Conservation (phyloP, 2,888 invertebrate genomes). For the Cybosia mesomella region DNA sequence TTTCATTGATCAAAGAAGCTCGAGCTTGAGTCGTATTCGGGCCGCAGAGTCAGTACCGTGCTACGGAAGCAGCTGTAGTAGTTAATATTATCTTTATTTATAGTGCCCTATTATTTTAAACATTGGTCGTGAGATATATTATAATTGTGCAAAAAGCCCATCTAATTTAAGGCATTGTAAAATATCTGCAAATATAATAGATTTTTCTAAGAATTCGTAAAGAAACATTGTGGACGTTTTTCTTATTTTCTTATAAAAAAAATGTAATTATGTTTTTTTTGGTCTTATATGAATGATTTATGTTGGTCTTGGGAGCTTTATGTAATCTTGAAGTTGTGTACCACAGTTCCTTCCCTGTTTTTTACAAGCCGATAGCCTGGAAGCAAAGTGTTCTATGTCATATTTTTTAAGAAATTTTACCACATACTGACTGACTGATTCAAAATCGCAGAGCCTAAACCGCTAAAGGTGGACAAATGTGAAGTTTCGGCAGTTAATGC, state of each 20-base stretch:
- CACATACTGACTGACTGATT: too few species aligned
- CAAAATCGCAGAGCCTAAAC: not conserved
- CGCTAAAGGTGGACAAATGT: not conserved
- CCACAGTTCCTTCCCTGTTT: constrained; percentile 7
- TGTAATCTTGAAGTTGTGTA: not conserved
- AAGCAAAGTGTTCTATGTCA: not conserved
- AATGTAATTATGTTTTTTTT: constrained; percentile 19
- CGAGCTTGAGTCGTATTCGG: not conserved
- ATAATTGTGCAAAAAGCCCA: constrained; percentile 39
- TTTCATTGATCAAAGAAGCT: not conserved
- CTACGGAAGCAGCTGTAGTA: not conserved
- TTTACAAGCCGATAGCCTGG: not conserved
- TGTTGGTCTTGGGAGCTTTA: not conserved
- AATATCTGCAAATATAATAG: constrained; percentile 45
- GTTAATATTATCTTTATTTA: not conserved
- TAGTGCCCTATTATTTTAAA: not conserved
- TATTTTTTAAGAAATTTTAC: not conserved
- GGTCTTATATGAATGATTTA: not conserved
- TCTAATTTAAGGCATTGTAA: constrained; percentile 42
- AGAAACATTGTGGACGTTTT: constrained; percentile 33
- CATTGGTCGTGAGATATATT: not conserved
- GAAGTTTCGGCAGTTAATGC: too few species aligned
- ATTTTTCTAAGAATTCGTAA: constrained; percentile 59
- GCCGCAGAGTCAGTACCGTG: not conserved
- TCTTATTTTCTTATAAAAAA: constrained; percentile 20